Evolutionary conservation across 2,888 invertebrate species (phyloP), one percentile per base, ranked within the genome.

Genomic region (Limnephilus auricula): DNA sequence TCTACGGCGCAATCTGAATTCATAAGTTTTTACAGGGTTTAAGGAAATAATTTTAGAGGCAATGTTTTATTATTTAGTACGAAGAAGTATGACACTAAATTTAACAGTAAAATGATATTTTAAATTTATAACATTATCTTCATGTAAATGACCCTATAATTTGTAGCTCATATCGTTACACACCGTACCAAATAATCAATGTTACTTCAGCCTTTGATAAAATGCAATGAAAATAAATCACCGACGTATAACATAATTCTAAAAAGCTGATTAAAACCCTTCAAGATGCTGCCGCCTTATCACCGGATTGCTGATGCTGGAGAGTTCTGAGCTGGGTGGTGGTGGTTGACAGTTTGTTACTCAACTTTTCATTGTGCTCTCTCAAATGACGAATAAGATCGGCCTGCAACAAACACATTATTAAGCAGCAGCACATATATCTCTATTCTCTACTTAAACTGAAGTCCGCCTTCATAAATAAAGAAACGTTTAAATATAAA

Each of bases 381-480:
- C 96, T 96, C 91, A 97, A 95, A 94, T 97, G 97, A 94, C 96
- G 95, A 93, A 97, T 97, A 13, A 97, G 95, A 94, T 97, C 97
- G 40, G 97, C 97, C 95, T 96, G 93, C 87, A 92, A 91, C 6
- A 65, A 65, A 65, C 65, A 65, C 25, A 65, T 65, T 6, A n/a
- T 65, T 65, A n/a, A 65, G 50, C 50, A 65, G 65, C 65, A n/a
- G 65, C 65, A 25, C 25, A 18, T 4, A 25, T 65, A 18, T 25
- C 65, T 18, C 65, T 18, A 65, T 65, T 65, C 25, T 65, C 5
- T 4, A 65, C 1, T 37, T 37, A 37, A 37, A 9, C 37, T 9
- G 37, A 37, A 37, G 37, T 13, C 15, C 13, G 4, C 50, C 50
- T 50, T 65, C 25, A 25, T 25, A 65, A 65, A n/a, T 6, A 65